These are phyloP conservation scores for Branchipolynoe longqiensis DNA, from an alignment of 2,888 invertebrate species.

Conservation along the genomic window DNA sequence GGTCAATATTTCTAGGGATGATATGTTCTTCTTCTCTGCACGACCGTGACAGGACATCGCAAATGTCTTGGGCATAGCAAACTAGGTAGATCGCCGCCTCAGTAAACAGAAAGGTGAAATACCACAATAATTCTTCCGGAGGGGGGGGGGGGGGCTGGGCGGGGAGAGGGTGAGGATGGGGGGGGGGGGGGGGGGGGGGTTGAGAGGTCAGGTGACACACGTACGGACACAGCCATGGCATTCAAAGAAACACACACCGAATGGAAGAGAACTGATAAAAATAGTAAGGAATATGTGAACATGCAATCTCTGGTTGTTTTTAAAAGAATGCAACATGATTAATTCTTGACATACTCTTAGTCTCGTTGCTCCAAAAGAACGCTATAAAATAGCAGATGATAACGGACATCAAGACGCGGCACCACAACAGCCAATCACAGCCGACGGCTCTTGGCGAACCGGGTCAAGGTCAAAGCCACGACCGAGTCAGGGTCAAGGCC, in stretches of 20 bases:
- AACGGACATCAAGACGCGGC: slow-evolving; percentile 51
- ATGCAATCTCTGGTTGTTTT: slow-evolving; percentile 21
- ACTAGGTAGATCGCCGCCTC: too few relatives aligned
- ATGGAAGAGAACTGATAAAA: slow-evolving; percentile 14
- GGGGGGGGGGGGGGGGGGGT: too few relatives aligned
- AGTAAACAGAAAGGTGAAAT: too few relatives aligned
- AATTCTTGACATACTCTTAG: slow-evolving; percentile 57
- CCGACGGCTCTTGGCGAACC: slow-evolving; percentile 46
- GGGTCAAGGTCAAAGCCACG: slow-evolving; percentile 49
- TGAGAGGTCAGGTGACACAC: too few relatives aligned
- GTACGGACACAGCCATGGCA: neutral
- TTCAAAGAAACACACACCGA: slow-evolving; percentile 16
- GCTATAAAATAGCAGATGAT: slow-evolving; percentile 56
- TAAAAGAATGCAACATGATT: slow-evolving; percentile 46
- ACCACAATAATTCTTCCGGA: too few relatives aligned
- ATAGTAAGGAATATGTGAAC: slow-evolving; percentile 26
- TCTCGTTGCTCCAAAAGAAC: slow-evolving; percentile 60
- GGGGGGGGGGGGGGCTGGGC: too few relatives aligned
- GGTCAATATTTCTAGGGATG: too few relatives aligned
- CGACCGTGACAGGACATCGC: too few relatives aligned
- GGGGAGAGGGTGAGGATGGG: too few relatives aligned
- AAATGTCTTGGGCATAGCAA: too few relatives aligned
- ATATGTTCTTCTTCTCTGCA: too few relatives aligned
- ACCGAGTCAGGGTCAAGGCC: slow-evolving; percentile 50
- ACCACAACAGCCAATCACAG: slow-evolving; percentile 53